Conservation (phyloP, 1,140 invertebrate species). For the Daktulosphaira vitifoliae region DNA sequence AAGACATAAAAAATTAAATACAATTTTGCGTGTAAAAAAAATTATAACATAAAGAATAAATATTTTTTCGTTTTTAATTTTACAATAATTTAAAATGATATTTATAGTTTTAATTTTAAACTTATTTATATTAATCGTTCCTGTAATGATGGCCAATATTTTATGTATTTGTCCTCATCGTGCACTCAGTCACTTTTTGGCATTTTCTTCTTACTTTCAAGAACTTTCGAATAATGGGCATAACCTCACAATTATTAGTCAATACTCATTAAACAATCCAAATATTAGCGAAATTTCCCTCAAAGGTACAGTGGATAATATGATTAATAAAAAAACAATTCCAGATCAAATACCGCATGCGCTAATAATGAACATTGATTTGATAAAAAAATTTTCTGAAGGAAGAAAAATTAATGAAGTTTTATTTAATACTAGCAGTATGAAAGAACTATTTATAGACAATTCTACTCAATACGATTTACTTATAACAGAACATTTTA, state of each 20-base stretch:
- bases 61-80: too few relatives aligned
- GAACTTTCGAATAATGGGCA: conserved; percentile 41
- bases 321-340: background rate
- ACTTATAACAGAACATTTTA: conserved; percentile 40
- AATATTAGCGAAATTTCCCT: conserved; percentile 17
- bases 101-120: too few relatives aligned
- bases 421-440: background rate
- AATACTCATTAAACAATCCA: background rate
- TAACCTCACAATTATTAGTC: conserved; percentile 39
- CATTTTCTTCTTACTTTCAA: conserved; percentile 40
- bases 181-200: conserved; percentile 42
- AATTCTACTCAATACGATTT: conserved; percentile 38
- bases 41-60: too few relatives aligned
- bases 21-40: too few relatives aligned
- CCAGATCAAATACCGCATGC: background rate
- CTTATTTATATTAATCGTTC: too few relatives aligned
- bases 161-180: conserved; percentile 39
- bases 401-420: too few relatives aligned
- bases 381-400: too few relatives aligned
- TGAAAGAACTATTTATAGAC: background rate
- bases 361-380: too few relatives aligned
- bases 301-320: background rate
- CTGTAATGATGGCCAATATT: conserved; percentile 36
- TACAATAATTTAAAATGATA: too few relatives aligned
- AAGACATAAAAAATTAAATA: too few relatives aligned